phyloP scores from a whole-genome alignment of 2,888 invertebrate species.

The Agelastica alni region DNA sequence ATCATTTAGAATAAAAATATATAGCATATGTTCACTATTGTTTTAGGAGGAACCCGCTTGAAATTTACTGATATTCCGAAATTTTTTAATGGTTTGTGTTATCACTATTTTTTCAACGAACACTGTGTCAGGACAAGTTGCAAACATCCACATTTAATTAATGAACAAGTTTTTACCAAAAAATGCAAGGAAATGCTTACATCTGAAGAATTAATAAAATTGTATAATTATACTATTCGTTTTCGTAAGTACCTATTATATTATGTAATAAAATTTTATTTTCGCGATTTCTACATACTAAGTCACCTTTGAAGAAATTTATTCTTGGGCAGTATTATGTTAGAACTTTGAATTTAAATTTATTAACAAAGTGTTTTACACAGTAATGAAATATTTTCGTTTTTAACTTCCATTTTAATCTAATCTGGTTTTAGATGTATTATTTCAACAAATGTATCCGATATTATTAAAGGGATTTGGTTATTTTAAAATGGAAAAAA shows the following conservation, averaged over 20 bases:
- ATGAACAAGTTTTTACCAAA: background rate
- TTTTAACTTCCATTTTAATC: background rate
- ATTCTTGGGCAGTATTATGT: too few species aligned
- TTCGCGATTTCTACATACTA: too few species aligned
- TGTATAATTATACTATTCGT: background rate
- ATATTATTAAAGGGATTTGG: conserved; percentile 24
- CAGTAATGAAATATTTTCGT: background rate
- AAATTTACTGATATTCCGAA: conserved; percentile 19
- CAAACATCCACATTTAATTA: conserved; percentile 4
- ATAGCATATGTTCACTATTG: too few species aligned
- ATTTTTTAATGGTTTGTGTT: conserved; percentile 27
- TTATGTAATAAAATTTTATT: too few species aligned
- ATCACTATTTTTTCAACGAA: conserved; percentile 15
- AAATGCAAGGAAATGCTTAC: conserved; percentile 6
- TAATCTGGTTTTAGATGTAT: conserved; percentile 22
- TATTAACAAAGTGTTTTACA: too few species aligned
- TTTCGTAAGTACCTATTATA: conserved; percentile 18
- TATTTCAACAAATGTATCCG: conserved; percentile 22
- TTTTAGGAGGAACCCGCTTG: conserved; percentile 8
- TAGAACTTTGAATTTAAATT: too few species aligned
- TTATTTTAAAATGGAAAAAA: conserved; percentile 22
- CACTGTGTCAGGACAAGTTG: conserved; percentile 11
- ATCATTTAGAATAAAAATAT: too few species aligned
- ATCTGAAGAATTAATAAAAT: background rate
- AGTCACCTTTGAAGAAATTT: too few species aligned